Evolutionary conservation across 2,113 vertebrate species (phyloP).

Genomic region (Chloebia gouldiae): DNA sequence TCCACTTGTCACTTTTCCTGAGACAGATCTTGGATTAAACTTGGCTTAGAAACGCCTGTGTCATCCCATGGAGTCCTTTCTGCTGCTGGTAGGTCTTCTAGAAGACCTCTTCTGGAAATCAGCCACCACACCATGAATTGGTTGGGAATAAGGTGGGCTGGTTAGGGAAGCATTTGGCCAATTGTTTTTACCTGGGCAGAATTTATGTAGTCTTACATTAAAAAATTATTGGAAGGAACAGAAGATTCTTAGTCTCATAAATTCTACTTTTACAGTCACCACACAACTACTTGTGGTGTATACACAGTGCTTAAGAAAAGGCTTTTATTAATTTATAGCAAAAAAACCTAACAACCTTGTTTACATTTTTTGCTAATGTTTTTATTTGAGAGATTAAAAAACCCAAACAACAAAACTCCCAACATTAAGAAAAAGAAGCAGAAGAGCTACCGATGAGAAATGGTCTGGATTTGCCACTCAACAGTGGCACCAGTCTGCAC

Average conservation of each 20-base stretch:
- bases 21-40: background rate
- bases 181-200: background rate
- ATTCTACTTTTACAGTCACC: background rate
- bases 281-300: background rate
- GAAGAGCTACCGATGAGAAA: conserved; percentile 32
- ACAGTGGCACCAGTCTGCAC: conserved; percentile 32
- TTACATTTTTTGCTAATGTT: conserved; percentile 57
- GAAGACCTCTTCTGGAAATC: background rate
- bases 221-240: background rate
- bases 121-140: accelerated
- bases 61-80: background rate
- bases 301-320: background rate
- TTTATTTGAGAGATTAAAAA: conserved; percentile 69
- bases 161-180: background rate
- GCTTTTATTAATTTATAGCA: background rate
- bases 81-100: background rate
- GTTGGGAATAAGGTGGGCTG: background rate
- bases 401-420: conserved; percentile 67
- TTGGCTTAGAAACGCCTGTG: background rate
- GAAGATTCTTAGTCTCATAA: background rate
- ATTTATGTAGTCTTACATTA: background rate
- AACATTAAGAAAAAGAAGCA: conserved; percentile 62
- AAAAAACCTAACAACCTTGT: conserved; percentile 54
- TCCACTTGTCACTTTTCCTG: background rate
- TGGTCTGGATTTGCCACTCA: conserved; percentile 43